Evolutionary conservation across 2,888 invertebrate genomes (phyloP).

Genomic region (Scaptomyza tumidula): DNA sequence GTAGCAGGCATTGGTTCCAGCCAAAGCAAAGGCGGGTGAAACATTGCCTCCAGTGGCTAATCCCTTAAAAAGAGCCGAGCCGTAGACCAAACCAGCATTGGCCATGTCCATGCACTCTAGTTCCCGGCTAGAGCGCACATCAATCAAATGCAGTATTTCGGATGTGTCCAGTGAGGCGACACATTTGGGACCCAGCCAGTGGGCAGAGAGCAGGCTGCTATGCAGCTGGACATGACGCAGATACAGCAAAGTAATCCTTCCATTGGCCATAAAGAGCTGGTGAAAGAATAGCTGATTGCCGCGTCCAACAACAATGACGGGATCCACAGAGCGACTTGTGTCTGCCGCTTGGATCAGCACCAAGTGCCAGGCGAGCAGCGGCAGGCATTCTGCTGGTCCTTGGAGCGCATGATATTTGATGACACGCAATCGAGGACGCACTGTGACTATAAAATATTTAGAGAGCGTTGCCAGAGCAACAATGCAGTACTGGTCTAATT

Average conservation of each 20-base stretch:
- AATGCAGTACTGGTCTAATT: slow-evolving; percentile 90
- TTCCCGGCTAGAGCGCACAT: slow-evolving; percentile 94
- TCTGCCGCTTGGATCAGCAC: slow-evolving; percentile 91
- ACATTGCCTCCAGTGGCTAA: slow-evolving; percentile 98
- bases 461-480: slow-evolving; percentile 97
- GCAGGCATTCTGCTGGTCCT: slow-evolving; percentile 91
- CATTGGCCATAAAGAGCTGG: slow-evolving; percentile 86
- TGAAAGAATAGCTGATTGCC: slow-evolving; percentile 94
- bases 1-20: slow-evolving; percentile 88
- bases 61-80: slow-evolving; percentile 93
- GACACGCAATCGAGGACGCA: slow-evolving; percentile 91
- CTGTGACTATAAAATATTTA: slow-evolving; percentile 90
- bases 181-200: slow-evolving; percentile 93
- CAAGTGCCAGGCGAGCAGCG: slow-evolving; percentile 96
- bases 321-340: slow-evolving; percentile 89
- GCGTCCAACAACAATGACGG: slow-evolving; percentile 95
- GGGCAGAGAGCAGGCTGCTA: slow-evolving; percentile 90
- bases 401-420: slow-evolving; percentile 91
- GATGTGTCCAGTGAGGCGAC: slow-evolving; percentile 92
- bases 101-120: slow-evolving; percentile 93
- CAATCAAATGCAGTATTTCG: slow-evolving; percentile 94
- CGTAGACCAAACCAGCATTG: slow-evolving; percentile 92
- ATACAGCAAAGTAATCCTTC: slow-evolving; percentile 87
- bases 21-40: slow-evolving; percentile 87
- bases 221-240: slow-evolving; percentile 89